Conservation (phyloP, 2,888 invertebrate genomes). For the Sesia apiformis region DNA sequence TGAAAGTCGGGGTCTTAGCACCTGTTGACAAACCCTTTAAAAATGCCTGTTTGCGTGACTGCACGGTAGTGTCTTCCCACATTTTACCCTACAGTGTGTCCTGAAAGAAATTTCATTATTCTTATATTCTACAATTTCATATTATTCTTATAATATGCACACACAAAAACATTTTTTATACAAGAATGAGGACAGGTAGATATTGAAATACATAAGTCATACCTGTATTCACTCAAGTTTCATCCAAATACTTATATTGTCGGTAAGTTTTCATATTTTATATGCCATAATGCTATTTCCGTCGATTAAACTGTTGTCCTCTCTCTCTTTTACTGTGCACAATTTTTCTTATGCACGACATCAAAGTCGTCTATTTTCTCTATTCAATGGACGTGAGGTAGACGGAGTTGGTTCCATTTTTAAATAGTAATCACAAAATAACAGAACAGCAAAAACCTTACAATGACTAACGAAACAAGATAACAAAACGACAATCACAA, state of each 20-base stretch:
- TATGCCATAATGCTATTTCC: conserved; percentile 3
- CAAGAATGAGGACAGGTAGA: too few relatives aligned
- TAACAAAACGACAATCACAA: too few relatives aligned
- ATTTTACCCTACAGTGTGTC: conserved; percentile 8
- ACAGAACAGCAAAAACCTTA: too few relatives aligned
- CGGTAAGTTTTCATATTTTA: conserved; percentile 3
- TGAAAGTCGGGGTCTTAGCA: conserved; percentile 8
- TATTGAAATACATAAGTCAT: conserved; percentile 5
- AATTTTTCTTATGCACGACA: too few relatives aligned
- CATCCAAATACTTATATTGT: conserved; percentile 6
- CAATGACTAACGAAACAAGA: too few relatives aligned
- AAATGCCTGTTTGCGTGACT: conserved; percentile 8
- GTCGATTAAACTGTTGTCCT: conserved; percentile 1
- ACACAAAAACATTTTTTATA: too few relatives aligned
- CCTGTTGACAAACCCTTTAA: conserved; percentile 8
- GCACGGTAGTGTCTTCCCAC: too few relatives aligned
- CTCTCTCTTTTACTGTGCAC: conserved; percentile 4
- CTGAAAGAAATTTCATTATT: conserved; percentile 10
- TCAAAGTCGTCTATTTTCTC: background rate
- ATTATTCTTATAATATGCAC: too few relatives aligned
- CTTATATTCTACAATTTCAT: too few relatives aligned
- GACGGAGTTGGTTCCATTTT: too few relatives aligned
- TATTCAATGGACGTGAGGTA: background rate
- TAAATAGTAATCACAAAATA: too few relatives aligned
- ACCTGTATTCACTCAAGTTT: conserved; percentile 12